These are phyloP conservation scores for Abscondita cerata DNA, from an alignment of 2,888 invertebrate genomes.

Conservation along the genomic window DNA sequence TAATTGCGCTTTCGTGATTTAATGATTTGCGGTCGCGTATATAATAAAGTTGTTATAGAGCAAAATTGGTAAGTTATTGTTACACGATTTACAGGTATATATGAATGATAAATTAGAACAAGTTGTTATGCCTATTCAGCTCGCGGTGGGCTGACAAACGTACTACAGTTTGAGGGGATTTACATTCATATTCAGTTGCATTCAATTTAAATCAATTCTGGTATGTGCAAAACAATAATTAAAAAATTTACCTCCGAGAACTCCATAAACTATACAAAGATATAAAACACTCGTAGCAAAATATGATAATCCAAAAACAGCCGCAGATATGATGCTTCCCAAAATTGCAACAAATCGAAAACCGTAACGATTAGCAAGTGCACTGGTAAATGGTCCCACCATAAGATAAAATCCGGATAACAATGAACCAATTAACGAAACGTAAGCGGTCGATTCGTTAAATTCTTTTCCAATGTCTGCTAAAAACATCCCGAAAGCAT, in stretches of 20 bases:
- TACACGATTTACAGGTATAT: no score
- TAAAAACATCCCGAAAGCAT: constrained; percentile 83
- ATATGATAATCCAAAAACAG: constrained; percentile 53
- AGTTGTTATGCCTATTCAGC: no score
- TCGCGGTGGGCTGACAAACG: no score
- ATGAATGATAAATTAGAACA: no score
- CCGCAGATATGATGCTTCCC: constrained; percentile 77
- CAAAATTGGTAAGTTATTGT: no score
- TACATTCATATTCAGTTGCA: no score
- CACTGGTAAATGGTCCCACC: constrained; percentile 92
- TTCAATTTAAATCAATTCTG: no score
- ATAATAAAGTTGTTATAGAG: no score
- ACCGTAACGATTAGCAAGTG: constrained; percentile 91
- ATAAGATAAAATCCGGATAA: constrained; percentile 92
- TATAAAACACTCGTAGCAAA: constrained; percentile 59
- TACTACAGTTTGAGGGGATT: no score
- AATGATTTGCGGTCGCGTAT: no score
- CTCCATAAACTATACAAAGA: constrained; percentile 83
- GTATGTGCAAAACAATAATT: no score
- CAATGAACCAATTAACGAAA: constrained; percentile 85
- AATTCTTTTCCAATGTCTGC: constrained; percentile 72
- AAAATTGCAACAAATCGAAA: constrained; percentile 86
- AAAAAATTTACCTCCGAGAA: constrained; percentile 77
- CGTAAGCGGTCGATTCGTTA: constrained; percentile 69
- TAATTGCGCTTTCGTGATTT: no score